These are phyloP conservation scores for Tychaedon coryphoeus DNA, from an alignment of 2,113 vertebrate genomes.

Conservation along the genomic window DNA sequence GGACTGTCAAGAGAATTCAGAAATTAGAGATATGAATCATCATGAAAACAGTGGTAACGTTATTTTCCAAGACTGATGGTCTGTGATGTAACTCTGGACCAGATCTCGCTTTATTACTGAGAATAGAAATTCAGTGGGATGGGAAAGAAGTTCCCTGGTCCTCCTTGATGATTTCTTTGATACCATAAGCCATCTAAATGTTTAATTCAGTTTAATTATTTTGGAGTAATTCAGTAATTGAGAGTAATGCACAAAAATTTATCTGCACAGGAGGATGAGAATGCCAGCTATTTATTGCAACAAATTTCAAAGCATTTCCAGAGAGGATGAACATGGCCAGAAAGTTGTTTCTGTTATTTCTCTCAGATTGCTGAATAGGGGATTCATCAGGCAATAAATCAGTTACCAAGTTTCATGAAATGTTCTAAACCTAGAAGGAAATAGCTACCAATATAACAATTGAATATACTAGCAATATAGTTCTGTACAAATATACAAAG, in stretches of 20 bases:
- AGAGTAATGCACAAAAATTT: background rate
- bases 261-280: background rate
- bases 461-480: background rate
- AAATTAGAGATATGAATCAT: slow-evolving; percentile 25
- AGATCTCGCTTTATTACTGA: background rate
- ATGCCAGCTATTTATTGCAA: background rate
- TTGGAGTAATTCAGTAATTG: background rate
- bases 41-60: background rate
- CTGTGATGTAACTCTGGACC: background rate
- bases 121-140: background rate
- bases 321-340: background rate
- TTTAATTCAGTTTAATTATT: background rate
- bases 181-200: background rate
- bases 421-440: background rate
- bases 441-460: background rate
- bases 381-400: background rate
- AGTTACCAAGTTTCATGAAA: background rate
- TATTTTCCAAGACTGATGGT: slow-evolving; percentile 9
- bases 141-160: background rate
- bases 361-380: background rate
- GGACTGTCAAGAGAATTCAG: background rate
- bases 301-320: background rate
- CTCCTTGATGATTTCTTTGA: background rate
- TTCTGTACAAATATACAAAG: background rate
- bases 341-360: background rate